Base-by-base conservation (phyloP, 2,797 vertebrate genomes). In the Margarornis squamiger region DNA sequence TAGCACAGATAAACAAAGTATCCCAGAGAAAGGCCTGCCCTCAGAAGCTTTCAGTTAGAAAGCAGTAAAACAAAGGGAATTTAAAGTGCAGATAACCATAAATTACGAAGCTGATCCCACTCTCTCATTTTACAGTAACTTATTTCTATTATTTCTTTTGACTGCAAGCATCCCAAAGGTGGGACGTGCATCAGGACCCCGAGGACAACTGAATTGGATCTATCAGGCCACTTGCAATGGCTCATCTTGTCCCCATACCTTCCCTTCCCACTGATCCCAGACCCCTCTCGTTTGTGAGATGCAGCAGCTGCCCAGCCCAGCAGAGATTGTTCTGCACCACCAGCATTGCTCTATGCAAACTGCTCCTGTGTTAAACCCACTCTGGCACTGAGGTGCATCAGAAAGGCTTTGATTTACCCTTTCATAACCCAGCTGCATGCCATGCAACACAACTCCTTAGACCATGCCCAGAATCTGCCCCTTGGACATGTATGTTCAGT, bases 281-380 rank as follows among this genome's bases (percentile, higher is more conserved):
- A 12, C 7, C 26, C 0, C 0, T 27, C 43, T 17, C 3, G 0
- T 32, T 38, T 12, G 36, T 2, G 9, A 18, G 51, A 41, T 10
- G 3, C 12, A 8, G 39, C 51, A 55, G n/a, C 57, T 6, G 8
- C 38, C 29, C 0, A 0, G 1, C 5, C 3, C 0, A 2, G 62
- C 24, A 21, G 16, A 1, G 12, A 7, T 6, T 11, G 48, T 6
- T 41, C 23, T 15, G 59, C 29, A 12, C 15, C 6, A 0, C 2
- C 41, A 18, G 14, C 55, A 21, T 12, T 3, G 6, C 21, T 55
- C 21, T 48, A 14, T 5, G 27, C 32, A 38, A 54, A 43, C 20
- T 23, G 30, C 30, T 59, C 30, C 61, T 20, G 36, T 21, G 7
- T 65, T 78, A 30, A 59, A 46, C 34, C 16, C 55, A 46, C 12